A percentile compares a stretch with the other conserved stretches of the same genome.
Conservation (phyloP, 1,140 invertebrate genomes). For the Eurosta solidaginis region DNA sequence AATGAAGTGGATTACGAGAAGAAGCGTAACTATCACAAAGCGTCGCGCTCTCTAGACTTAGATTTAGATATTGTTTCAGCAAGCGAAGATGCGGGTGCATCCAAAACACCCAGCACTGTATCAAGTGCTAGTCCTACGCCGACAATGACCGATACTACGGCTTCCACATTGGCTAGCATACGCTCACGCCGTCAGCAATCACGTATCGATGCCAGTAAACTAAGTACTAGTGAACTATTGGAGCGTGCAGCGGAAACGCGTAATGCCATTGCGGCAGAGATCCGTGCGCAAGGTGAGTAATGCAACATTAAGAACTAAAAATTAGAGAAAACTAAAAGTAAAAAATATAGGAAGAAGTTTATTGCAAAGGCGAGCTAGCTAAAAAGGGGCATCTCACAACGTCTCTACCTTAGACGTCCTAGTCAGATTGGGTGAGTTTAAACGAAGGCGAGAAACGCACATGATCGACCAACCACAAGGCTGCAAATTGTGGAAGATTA, state of each 20-base stretch:
- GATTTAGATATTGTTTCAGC: conserved; percentile 53
- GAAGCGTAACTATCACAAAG: conserved; percentile 55
- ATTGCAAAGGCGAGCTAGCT: not conserved
- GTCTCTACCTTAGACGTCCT: too few relatives aligned
- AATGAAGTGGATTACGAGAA: conserved; percentile 52
- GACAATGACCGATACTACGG: conserved; percentile 36
- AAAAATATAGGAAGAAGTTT: not conserved
- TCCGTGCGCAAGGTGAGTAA: conserved; percentile 50
- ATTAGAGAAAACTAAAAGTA: not conserved
- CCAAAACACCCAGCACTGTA: conserved; percentile 15
- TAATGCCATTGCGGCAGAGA: conserved; percentile 55
- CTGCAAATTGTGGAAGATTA: too few relatives aligned
- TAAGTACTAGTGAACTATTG: conserved; percentile 55
- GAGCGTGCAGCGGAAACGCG: conserved; percentile 52
- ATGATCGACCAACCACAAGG: too few relatives aligned
- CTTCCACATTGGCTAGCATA: conserved; percentile 51
- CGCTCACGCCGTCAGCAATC: conserved; percentile 50
- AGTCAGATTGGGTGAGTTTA: too few relatives aligned
- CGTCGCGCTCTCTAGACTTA: conserved; percentile 54
- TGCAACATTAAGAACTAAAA: not conserved
- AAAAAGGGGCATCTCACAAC: too few relatives aligned
- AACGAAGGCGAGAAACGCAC: too few relatives aligned
- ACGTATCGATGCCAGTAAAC: conserved; percentile 50
- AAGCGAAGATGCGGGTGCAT: not conserved
- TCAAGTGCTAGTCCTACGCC: conserved; percentile 43